Conservation (phyloP, 1,140 invertebrate genomes). For the Batillaria attramentaria region DNA sequence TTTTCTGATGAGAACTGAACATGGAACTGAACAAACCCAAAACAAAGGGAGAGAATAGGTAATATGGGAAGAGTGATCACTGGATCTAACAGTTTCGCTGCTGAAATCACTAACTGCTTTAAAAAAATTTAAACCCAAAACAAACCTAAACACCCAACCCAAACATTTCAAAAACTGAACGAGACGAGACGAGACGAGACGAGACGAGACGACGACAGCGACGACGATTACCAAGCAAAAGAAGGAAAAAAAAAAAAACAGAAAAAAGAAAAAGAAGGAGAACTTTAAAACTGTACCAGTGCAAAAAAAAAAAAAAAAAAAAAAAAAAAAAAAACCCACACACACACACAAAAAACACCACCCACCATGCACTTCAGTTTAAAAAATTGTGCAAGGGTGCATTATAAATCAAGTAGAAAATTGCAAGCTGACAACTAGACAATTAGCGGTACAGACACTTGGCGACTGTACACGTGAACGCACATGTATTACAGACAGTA, state of each 20-base stretch:
- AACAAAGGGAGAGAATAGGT: not conserved
- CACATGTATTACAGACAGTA: too few species aligned
- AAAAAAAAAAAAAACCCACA: not conserved
- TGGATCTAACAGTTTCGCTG: not conserved
- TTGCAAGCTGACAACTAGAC: too few species aligned
- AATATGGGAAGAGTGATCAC: not conserved
- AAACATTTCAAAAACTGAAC: not conserved
- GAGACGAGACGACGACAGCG: not conserved
- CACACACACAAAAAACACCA: not conserved
- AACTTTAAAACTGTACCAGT: not conserved
- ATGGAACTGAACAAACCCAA: too few species aligned
- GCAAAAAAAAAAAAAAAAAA: too few species aligned
- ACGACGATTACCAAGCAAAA: not conserved
- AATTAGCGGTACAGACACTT: too few species aligned
- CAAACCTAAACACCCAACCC: not conserved
- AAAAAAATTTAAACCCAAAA: not conserved
- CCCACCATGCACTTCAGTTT: not conserved
- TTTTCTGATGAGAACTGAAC: too few species aligned
- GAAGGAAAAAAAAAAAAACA: not conserved
- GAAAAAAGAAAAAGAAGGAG: not conserved
- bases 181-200: not conserved
- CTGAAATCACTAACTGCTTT: not conserved
- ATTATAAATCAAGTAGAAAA: too few species aligned
- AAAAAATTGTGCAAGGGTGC: too few species aligned
- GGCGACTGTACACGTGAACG: too few species aligned